phyloP scores from a whole-genome alignment of 1,140 invertebrate species.

The Dinothrombium tinctorium region DNA sequence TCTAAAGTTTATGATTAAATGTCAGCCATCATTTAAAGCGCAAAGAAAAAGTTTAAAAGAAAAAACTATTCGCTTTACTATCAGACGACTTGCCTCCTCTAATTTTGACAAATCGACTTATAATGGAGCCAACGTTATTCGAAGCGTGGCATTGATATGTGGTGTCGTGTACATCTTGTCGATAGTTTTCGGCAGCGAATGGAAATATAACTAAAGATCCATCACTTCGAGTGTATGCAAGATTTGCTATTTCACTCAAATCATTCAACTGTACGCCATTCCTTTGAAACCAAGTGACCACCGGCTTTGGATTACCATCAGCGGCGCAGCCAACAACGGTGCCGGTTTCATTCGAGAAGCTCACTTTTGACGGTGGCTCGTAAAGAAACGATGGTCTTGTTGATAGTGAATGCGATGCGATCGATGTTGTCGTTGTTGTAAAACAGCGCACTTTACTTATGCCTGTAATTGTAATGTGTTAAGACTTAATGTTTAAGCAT shows the following conservation, averaged over 20 bases:
- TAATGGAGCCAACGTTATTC: conserved; percentile 21
- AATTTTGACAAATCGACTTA: conserved; percentile 21
- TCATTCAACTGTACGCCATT: not conserved
- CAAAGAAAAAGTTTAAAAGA: too few relatives aligned
- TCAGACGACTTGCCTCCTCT: conserved; percentile 23
- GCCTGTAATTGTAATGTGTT: too few relatives aligned
- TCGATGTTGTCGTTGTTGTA: too few relatives aligned
- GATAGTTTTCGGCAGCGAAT: conserved; percentile 18
- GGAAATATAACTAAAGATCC: conserved; percentile 22
- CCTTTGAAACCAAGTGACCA: conserved; percentile 61
- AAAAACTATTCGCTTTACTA: too few relatives aligned
- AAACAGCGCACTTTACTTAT: too few relatives aligned
- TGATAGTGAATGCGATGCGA: too few relatives aligned
- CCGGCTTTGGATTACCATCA: conserved; percentile 62
- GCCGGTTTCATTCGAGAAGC: conserved; percentile 80
- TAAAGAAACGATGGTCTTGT: conserved; percentile 74
- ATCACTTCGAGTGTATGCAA: conserved; percentile 34
- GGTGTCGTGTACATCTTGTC: conserved; percentile 30
- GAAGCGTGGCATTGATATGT: conserved; percentile 21
- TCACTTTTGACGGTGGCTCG: conserved; percentile 67
- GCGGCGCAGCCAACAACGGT: conserved; percentile 75
- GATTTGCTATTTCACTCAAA: conserved; percentile 32
- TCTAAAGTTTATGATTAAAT: too few relatives aligned
- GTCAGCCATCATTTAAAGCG: too few relatives aligned
- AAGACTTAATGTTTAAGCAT: too few relatives aligned